Evolutionary conservation across 2,797 vertebrate species (phyloP), one percentile per base, ranked within the genome.

Genomic region (Catostomus latipinnis): DNA sequence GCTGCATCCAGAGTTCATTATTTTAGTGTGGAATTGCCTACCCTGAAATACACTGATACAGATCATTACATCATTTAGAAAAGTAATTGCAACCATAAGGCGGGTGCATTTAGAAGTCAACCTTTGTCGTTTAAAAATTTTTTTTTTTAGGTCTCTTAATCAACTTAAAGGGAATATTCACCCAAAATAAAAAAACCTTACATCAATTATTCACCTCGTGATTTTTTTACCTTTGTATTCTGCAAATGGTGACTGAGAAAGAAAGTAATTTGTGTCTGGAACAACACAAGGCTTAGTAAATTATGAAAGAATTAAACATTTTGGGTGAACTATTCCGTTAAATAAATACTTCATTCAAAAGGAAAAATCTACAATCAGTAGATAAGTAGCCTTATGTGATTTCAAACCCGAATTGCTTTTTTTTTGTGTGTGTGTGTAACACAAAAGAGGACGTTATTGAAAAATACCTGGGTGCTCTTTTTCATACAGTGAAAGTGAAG

Each of bases 1-100:
- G 56, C 46, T 61, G 56, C 71, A 49, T 73, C 16, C 65, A 60
- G 13, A 68, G 69, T 69, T 16, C 6, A 60, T 77, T 69, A 52
- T 43, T 69, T 58, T 6, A 72, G 0, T 52, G 12, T 61, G 8
- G 57, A 58, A 61, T 49, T 74, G 57, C 12, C 56, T 61, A 22
- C 16, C 66, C 46, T 70, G 49, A 43, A 77, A 70, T 43, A 48
- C 57, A 52, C n/a, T 45, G 54, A 62, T 70, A 70, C 48, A 53
- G 22, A 9, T 78, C 22, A 46, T 70, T 60, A 62, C 48, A 60
- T 53, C 2, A 45, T 78, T 70, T 46, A 48, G 8, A 62, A 61
- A 49, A 62, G 57, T 54, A 71, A 62, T 53, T 22, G 9, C 48
- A 52, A 70, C 43, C 67, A 61, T 45, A 61, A 69, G 16, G 65